Evolutionary conservation across 2,888 invertebrate species (phyloP).

Genomic region (Strigamia transsilvanica): DNA sequence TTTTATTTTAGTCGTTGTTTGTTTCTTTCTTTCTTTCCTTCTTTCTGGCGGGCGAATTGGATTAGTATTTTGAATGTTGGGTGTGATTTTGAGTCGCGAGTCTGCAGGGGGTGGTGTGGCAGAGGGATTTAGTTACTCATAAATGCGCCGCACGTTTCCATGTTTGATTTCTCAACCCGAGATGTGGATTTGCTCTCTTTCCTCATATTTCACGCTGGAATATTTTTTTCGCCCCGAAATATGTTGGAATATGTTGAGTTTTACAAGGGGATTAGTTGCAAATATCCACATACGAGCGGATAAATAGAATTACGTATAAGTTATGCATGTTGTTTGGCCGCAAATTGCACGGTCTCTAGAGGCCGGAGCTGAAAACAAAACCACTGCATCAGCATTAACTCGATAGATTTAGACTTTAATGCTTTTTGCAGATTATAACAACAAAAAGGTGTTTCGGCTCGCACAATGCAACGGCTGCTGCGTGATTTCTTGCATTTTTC

Average conservation of each 20-base stretch:
- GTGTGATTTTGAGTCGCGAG: constrained; percentile 23
- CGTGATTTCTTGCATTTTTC: too few species aligned
- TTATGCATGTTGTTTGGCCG: too few species aligned
- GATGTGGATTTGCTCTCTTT: constrained; percentile 34
- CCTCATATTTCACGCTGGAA: not conserved
- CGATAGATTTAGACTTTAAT: too few species aligned
- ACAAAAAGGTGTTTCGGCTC: too few species aligned
- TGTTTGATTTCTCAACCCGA: constrained; percentile 28
- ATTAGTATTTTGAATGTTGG: constrained; percentile 24
- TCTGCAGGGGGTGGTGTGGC: constrained; percentile 38
- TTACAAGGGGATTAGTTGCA: not conserved
- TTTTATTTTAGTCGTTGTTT: too few species aligned
- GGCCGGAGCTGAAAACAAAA: too few species aligned
- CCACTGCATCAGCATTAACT: too few species aligned
- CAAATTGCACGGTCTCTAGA: too few species aligned
- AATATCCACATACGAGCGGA: too few species aligned
- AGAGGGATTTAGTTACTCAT: constrained; percentile 34
- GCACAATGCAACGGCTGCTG: too few species aligned
- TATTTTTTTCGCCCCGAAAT: not conserved
- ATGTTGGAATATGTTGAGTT: not conserved
- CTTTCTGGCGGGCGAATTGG: not conserved
- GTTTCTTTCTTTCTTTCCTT: not conserved
- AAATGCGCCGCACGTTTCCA: constrained; percentile 47
- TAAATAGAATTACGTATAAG: too few species aligned
- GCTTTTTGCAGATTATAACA: too few species aligned